These are phyloP conservation scores for Steinernema hermaphroditum DNA, from an alignment of 2,888 invertebrate genomes.

Conservation along the genomic window DNA sequence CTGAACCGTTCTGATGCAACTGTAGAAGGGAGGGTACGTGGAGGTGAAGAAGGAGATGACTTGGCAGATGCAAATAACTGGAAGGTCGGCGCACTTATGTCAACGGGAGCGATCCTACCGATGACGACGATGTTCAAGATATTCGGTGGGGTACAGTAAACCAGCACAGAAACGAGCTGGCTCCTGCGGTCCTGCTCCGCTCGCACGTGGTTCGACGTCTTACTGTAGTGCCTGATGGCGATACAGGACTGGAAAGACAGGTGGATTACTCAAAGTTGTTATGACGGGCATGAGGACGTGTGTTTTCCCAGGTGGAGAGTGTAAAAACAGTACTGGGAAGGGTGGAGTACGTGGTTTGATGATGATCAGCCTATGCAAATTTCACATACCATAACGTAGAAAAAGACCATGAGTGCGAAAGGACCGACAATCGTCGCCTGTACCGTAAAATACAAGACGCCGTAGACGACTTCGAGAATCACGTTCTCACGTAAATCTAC, in stretches of 20 bases:
- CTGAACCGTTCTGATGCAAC: neutral
- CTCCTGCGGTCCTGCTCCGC: neutral
- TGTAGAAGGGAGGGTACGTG: neutral
- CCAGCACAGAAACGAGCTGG: neutral
- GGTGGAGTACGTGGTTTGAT: no score
- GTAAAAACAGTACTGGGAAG: no score
- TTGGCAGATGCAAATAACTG: neutral
- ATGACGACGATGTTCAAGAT: neutral
- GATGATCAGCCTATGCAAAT: no score
- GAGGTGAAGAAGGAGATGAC: neutral
- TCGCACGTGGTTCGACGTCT: neutral
- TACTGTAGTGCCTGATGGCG: neutral
- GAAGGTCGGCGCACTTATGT: neutral
- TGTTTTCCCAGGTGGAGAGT: no score
- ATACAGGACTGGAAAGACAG: constrained; percentile 12
- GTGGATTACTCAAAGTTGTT: no score
- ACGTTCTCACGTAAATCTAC: neutral
- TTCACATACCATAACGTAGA: constrained; percentile 16
- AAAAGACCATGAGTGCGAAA: neutral
- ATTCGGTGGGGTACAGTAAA: constrained; percentile 16
- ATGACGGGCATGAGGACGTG: no score
- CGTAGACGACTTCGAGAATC: neutral
- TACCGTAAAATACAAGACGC: no score
- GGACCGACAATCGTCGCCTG: constrained; percentile 8
- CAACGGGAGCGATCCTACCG: neutral